These are phyloP conservation scores for Anguilla pacifica DNA, from an alignment of 2,797 vertebrate genomes.

Conservation along the genomic window DNA sequence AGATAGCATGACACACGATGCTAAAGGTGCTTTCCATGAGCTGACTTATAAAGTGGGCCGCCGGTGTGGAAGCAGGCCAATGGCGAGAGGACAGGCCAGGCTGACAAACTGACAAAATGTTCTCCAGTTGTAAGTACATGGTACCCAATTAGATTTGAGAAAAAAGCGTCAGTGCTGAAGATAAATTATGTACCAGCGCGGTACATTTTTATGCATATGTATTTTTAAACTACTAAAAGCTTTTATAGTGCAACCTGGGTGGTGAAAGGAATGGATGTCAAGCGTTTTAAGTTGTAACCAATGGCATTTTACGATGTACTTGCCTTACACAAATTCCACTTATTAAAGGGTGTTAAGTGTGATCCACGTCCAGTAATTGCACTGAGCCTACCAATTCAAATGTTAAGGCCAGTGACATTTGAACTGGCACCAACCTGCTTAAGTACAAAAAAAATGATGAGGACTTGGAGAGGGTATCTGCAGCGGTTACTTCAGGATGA, in stretches of 20 bases:
- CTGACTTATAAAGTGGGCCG: slow-evolving; percentile 56
- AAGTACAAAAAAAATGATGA: not conserved
- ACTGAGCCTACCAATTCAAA: not conserved
- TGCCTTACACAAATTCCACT: not conserved
- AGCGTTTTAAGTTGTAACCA: not conserved
- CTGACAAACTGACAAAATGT: not conserved
- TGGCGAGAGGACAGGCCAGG: not conserved
- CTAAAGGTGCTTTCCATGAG: slow-evolving; percentile 44
- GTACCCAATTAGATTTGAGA: not conserved
- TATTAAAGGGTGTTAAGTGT: not conserved
- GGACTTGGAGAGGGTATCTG: not conserved
- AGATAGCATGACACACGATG: slow-evolving; percentile 48
- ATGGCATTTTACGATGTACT: not conserved
- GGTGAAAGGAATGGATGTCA: not conserved
- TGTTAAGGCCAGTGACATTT: not conserved
- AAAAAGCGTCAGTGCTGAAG: not conserved
- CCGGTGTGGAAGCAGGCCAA: slow-evolving; percentile 42
- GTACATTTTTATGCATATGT: slow-evolving; percentile 1
- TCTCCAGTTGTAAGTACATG: not conserved
- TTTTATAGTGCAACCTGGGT: not conserved
- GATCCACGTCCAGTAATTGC: not conserved
- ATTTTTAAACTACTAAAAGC: slow-evolving; percentile 10
- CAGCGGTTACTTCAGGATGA: not conserved
- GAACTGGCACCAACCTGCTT: not conserved
- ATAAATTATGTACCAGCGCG: not conserved